These are phyloP conservation scores for Amiota minor DNA, from an alignment of 2,888 invertebrate genomes.

Conservation along the genomic window DNA sequence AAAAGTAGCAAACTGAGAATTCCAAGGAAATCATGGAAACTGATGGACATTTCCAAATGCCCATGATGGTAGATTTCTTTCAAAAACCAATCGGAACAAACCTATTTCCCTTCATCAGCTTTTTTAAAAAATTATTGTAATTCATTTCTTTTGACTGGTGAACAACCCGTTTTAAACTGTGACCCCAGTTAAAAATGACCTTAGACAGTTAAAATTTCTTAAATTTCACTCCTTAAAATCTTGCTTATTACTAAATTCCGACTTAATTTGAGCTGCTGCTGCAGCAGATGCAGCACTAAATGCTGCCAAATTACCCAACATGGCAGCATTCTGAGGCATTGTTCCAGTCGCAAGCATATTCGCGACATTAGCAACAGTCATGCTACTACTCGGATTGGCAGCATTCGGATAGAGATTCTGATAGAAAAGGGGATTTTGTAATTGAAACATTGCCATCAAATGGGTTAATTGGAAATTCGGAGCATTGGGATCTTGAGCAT, in stretches of 20 bases:
- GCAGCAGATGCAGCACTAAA: constrained; percentile 61
- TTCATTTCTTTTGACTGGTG: no score
- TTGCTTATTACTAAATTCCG: constrained; percentile 60
- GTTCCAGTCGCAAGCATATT: constrained; percentile 43
- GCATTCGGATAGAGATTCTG: constrained; percentile 70
- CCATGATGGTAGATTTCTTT: no score
- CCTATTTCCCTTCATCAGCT: no score
- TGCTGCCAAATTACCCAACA: constrained; percentile 61
- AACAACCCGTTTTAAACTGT: constrained; percentile 9
- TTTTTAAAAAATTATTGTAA: no score
- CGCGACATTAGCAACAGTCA: constrained; percentile 42
- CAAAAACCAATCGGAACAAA: no score
- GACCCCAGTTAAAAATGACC: constrained; percentile 2
- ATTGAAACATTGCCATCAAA: constrained; percentile 70
- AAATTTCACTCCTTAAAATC: constrained; percentile 58
- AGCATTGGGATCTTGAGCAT: constrained; percentile 53
- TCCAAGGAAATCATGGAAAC: neutral
- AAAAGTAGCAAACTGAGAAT: neutral
- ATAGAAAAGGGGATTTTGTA: constrained; percentile 72
- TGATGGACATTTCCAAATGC: neutral
- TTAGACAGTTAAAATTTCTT: neutral
- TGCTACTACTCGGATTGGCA: constrained; percentile 44
- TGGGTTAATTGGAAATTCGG: constrained; percentile 70
- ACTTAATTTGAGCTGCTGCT: constrained; percentile 61
- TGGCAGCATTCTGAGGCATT: constrained; percentile 52